A percentile compares a stretch with the other conserved stretches of the same genome.
Evolutionary conservation across 2,888 invertebrate genomes (phyloP).

Genomic region (Nomada goodeniana): DNA sequence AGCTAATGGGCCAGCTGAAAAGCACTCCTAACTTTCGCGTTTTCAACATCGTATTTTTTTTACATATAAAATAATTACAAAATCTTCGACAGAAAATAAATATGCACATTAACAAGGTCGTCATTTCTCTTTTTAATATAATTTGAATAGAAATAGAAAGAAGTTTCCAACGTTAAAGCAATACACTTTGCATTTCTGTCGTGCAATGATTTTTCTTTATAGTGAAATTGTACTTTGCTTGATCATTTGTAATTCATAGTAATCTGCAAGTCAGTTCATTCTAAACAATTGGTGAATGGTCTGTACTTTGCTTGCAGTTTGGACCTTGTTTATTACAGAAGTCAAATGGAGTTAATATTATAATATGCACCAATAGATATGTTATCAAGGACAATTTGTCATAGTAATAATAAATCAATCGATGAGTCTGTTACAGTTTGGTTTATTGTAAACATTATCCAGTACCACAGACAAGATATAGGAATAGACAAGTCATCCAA

Average conservation of each 20-base stretch:
- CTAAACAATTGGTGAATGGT: constrained; percentile 19
- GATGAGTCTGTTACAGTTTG: neutral
- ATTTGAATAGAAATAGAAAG: neutral
- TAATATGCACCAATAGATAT: neutral
- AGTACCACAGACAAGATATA: no score
- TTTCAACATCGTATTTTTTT: neutral
- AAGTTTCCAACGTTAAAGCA: neutral
- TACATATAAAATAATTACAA: neutral
- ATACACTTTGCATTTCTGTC: neutral
- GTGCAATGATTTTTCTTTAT: neutral
- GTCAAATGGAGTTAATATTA: constrained; percentile 42
- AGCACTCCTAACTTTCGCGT: accelerated
- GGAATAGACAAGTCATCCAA: no score
- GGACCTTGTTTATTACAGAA: constrained; percentile 27
- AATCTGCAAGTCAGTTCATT: neutral
- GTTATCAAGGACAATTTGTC: constrained; percentile 27
- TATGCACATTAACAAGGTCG: neutral
- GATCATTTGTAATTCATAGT: neutral
- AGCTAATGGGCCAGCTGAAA: constrained; percentile 76
- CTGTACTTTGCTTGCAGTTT: constrained; percentile 30
- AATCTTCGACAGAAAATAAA: neutral
- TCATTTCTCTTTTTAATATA: no score
- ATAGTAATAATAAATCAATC: neutral
- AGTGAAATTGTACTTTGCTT: neutral
- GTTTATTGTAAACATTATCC: neutral